These are phyloP conservation scores for Meda fulgida DNA, from an alignment of 2,797 vertebrate species.

Conservation along the genomic window DNA sequence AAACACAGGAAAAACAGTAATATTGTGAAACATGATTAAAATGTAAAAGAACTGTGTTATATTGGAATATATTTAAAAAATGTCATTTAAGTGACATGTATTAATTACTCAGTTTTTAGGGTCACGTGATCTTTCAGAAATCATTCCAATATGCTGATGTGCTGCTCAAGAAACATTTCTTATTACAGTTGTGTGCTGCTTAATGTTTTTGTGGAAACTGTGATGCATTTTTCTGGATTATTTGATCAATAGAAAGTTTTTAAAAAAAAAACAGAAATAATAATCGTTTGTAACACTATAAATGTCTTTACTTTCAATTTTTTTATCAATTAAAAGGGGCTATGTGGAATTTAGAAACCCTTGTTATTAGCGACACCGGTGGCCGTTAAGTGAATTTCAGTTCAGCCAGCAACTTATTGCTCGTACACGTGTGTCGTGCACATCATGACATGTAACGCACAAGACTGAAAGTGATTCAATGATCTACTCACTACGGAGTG, in stretches of 20 bases:
- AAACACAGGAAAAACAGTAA: not conserved
- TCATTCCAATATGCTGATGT: not conserved
- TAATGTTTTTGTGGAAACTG: not conserved
- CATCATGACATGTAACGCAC: too few relatives aligned
- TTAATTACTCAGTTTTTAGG: not conserved
- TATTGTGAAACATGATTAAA: not conserved
- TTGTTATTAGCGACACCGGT: not conserved
- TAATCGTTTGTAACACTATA: not conserved
- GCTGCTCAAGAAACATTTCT: too few relatives aligned
- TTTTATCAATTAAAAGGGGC: too few relatives aligned
- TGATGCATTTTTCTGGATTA: not conserved
- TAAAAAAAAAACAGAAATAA: not conserved
- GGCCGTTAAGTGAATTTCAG: too few relatives aligned
- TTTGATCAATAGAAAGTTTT: not conserved
- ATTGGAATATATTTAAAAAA: too few relatives aligned
- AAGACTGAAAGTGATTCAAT: too few relatives aligned
- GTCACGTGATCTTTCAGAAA: not conserved
- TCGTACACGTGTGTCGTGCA: too few relatives aligned
- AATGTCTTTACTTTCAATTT: not conserved
- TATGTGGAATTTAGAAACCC: not conserved
- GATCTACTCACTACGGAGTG: too few relatives aligned
- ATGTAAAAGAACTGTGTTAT: not conserved
- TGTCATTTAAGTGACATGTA: too few relatives aligned
- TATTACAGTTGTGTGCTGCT: not conserved
- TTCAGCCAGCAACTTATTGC: too few relatives aligned